Conservation (phyloP, 1,140 invertebrate genomes). For the Gryon sp. region DNA sequence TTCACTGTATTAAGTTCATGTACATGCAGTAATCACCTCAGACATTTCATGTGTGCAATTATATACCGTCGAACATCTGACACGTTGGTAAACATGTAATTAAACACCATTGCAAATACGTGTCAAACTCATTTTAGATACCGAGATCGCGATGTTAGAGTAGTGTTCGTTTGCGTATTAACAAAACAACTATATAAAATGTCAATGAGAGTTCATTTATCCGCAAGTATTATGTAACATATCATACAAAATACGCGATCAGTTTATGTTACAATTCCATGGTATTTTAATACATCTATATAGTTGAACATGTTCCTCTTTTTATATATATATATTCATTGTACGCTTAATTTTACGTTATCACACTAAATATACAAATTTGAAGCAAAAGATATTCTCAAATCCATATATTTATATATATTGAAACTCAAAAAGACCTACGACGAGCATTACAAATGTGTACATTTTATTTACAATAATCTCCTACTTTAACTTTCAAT, state of each 20-base stretch:
- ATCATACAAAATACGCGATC: conserved; percentile 23
- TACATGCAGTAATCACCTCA: conserved; percentile 32
- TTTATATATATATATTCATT: not conserved
- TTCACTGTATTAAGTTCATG: conserved; percentile 39
- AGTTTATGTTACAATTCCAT: conserved; percentile 36
- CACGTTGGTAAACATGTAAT: conserved; percentile 2
- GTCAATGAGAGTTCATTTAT: not conserved
- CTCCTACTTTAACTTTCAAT: conserved; percentile 31
- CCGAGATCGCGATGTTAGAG: not conserved
- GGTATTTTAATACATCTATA: no score
- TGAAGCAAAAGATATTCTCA: conserved; percentile 17
- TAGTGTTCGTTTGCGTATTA: not conserved
- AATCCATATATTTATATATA: no score
- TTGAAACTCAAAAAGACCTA: conserved; percentile 23
- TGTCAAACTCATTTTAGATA: conserved; percentile 7
- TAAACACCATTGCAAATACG: conserved; percentile 10
- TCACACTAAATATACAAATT: conserved; percentile 16
- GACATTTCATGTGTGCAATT: conserved; percentile 8
- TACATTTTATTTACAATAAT: conserved; percentile 40
- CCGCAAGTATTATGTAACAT: conserved; percentile 2
- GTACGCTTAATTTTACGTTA: conserved; percentile 27
- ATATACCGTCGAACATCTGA: conserved; percentile 11
- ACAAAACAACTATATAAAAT: conserved; percentile 14
- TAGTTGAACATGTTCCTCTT: conserved; percentile 11
- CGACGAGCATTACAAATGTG: conserved; percentile 8